phyloP scores from a whole-genome alignment of 2,797 vertebrate genomes.

The Octomys mimax region DNA sequence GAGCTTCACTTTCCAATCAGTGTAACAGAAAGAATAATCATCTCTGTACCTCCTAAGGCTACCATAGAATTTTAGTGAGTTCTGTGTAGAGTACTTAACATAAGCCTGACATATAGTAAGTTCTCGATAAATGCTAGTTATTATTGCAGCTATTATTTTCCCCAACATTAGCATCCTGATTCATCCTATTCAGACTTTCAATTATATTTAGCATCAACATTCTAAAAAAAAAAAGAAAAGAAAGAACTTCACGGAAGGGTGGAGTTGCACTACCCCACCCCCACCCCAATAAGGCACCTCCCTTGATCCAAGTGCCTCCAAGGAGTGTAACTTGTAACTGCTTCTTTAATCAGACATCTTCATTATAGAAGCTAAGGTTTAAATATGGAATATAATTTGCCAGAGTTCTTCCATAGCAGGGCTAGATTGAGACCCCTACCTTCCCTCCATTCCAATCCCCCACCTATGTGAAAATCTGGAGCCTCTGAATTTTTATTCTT shows the following conservation, averaged over 20 bases:
- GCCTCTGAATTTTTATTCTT: background rate
- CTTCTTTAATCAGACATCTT: slow-evolving; percentile 27
- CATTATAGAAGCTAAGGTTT: background rate
- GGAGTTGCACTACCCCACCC: background rate
- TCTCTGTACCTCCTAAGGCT: background rate
- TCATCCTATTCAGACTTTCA: slow-evolving; percentile 7
- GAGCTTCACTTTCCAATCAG: background rate
- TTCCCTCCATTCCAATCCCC: background rate
- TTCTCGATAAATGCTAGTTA: background rate
- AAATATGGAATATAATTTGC: background rate
- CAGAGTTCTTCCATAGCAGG: background rate
- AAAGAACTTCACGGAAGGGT: background rate
- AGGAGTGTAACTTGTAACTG: background rate
- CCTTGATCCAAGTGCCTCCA: background rate
- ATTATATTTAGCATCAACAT: background rate
- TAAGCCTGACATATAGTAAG: background rate
- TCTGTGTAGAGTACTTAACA: background rate
- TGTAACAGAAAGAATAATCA: background rate
- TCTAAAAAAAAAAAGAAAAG: background rate
- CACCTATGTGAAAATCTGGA: background rate
- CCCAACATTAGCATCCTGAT: background rate
- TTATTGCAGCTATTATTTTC: background rate
- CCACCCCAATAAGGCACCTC: background rate
- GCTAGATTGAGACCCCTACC: background rate
- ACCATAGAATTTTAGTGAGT: background rate